Conservation (phyloP, 2,113 vertebrate genomes). For the Serilophus lunatus region DNA sequence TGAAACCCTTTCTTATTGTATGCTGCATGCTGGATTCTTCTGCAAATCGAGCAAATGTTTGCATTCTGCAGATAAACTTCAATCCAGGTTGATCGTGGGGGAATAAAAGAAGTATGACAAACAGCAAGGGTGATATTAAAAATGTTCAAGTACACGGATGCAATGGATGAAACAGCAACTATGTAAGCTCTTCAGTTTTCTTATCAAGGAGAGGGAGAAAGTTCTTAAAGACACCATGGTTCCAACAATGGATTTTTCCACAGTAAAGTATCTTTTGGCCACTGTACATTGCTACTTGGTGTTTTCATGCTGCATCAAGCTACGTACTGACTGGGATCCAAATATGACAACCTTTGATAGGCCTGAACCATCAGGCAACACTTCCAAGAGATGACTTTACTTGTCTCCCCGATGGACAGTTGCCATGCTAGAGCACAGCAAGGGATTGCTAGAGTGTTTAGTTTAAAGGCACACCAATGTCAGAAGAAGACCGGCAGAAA, state of each 20-base stretch:
- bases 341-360: background rate
- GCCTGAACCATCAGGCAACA: background rate
- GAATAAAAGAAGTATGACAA: background rate
- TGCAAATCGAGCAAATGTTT: background rate
- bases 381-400: background rate
- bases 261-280: background rate
- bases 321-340: background rate
- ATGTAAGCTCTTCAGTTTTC: background rate
- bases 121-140: background rate
- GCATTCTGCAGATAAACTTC: background rate
- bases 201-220: background rate
- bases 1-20: background rate
- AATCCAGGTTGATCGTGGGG: background rate
- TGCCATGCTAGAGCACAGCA: background rate
- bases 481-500: background rate
- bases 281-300: background rate
- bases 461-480: background rate
- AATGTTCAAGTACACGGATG: background rate
- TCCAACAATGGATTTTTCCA: background rate
- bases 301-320: background rate
- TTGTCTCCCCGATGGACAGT: background rate
- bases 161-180: background rate
- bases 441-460: background rate
- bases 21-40: background rate
- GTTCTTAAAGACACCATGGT: background rate